Percentiles rank a stretch among this genome's conserved stretches.
Conservation (phyloP, 1,140 invertebrate species). For the Proales similis region DNA sequence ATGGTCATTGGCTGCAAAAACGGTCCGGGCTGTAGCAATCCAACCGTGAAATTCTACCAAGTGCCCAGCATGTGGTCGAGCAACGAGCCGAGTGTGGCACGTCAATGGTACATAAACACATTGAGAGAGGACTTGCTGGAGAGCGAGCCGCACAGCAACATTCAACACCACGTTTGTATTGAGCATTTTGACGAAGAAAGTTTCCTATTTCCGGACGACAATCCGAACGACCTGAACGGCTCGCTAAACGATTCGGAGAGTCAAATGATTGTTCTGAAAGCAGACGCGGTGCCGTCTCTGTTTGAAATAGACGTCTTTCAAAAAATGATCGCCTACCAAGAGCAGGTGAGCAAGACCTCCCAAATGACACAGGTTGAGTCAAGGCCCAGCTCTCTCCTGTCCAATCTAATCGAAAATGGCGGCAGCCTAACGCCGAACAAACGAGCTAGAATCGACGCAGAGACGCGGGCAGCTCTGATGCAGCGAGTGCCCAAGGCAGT, state of each 20-base stretch:
- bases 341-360: constrained; percentile 18
- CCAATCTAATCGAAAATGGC: constrained; percentile 6
- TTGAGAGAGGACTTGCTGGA: constrained; percentile 24
- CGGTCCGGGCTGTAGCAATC: neutral
- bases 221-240: neutral
- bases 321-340: constrained; percentile 38
- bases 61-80: neutral
- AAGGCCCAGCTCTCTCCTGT: neutral
- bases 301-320: constrained; percentile 38
- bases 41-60: constrained; percentile 10
- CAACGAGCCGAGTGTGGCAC: constrained; percentile 1
- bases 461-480: constrained; percentile 23
- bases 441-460: constrained; percentile 22
- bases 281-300: constrained; percentile 22
- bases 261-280: constrained; percentile 20
- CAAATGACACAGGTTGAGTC: constrained; percentile 1
- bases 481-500: constrained; percentile 33
- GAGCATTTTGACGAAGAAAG: constrained; percentile 37
- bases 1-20: constrained; percentile 37
- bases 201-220: constrained; percentile 5
- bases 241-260: no score
- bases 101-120: constrained; percentile 38
- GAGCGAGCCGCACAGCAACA: neutral
- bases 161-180: constrained; percentile 31
- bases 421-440: no score